Conservation (phyloP, 1,140 invertebrate genomes). For the Ceratina japonica region DNA sequence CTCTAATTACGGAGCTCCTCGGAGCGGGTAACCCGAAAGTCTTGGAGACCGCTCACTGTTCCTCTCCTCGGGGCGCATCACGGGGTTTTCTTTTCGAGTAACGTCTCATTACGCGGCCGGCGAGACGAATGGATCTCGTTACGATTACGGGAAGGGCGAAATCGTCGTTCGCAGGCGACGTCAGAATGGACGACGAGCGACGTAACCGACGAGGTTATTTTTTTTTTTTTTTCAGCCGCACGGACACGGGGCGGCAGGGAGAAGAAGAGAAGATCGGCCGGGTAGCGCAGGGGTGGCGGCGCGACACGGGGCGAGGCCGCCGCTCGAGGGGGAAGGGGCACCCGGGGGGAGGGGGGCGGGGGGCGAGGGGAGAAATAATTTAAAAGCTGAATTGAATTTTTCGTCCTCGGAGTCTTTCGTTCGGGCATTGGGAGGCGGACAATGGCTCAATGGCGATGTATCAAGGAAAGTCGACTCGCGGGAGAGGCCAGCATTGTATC, state of each 20-base stretch:
- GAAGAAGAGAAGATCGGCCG: conserved; percentile 46
- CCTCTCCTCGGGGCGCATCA: conserved; percentile 14
- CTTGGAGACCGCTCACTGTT: not conserved
- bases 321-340: not conserved
- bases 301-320: conserved; percentile 40
- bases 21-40: not conserved
- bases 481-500: conserved; percentile 79
- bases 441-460: conserved; percentile 80
- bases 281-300: conserved; percentile 10
- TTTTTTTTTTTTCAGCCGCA: conserved; percentile 46
- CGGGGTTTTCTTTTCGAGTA: conserved; percentile 49
- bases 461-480: conserved; percentile 80
- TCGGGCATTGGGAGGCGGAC: conserved; percentile 79
- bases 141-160: conserved; percentile 51
- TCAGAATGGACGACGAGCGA: conserved; percentile 55
- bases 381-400: conserved; percentile 81
- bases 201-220: conserved; percentile 64
- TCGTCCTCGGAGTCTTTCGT: conserved; percentile 79
- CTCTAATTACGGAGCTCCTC: no score
- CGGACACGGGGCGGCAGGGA: conserved; percentile 45
- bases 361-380: conserved; percentile 74
- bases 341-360: not conserved
- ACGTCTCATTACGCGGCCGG: conserved; percentile 57
- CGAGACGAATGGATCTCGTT: conserved; percentile 64
- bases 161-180: conserved; percentile 37